Conservation (phyloP, 2,888 invertebrate species). For the Eugnorisma glareosa region DNA sequence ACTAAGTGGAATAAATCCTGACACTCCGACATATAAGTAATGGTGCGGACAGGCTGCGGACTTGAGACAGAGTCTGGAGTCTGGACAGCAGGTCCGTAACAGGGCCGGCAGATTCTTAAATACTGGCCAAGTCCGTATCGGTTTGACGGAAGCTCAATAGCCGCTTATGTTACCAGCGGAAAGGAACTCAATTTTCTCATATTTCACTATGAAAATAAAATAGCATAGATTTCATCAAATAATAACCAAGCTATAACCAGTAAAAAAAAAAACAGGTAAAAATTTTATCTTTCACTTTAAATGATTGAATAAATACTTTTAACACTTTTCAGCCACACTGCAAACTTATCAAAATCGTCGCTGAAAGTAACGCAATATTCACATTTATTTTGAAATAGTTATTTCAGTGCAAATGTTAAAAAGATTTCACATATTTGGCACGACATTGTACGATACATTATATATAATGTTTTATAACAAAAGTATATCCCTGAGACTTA, state of each 20-base stretch:
- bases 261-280: not conserved
- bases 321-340: not conserved
- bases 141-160: not conserved
- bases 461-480: conserved; percentile 13
- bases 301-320: not conserved
- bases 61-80: too few species aligned
- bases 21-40: too few species aligned
- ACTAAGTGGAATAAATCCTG: too few species aligned
- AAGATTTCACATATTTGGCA: not conserved
- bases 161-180: not conserved
- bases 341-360: not conserved
- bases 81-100: too few species aligned
- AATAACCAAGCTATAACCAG: not conserved
- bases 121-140: not conserved
- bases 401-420: not conserved
- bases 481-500: conserved; percentile 13
- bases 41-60: not conserved
- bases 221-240: not conserved
- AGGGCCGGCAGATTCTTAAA: too few species aligned
- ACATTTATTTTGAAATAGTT: conserved; percentile 9
- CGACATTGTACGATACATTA: conserved; percentile 2
- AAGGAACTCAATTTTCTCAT: not conserved
- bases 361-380: not conserved
- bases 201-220: not conserved
- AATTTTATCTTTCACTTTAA: not conserved